Base-by-base conservation (phyloP, 2,888 invertebrate species). In the Caenorhabditis wallacei region DNA sequence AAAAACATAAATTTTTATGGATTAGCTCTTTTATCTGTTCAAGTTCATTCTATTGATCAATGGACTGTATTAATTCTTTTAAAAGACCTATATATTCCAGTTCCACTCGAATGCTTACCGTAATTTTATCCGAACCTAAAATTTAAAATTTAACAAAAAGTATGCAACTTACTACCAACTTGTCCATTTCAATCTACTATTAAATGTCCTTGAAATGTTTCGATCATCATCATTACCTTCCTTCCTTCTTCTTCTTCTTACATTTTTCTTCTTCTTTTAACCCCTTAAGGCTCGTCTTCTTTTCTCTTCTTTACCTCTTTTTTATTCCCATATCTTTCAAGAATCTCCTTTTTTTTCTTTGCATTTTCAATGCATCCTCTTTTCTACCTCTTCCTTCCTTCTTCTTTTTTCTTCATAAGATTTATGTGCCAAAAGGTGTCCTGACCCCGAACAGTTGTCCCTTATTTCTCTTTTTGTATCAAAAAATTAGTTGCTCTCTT, bases 391-490 rank as follows among this genome's bases (percentile, higher is more conserved):
- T 13, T 48, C 10, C 18, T 24, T 43, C 8, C 24, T 11, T 24
- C 18, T 26, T 24, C 43, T 26, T 43, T n/a, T 46, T 61, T 30
- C 26, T 18, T 48, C 59, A 63, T 35, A 57, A 69, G 70, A 79
- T 71, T 71, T 71, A 70, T 64, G 70, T 79, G 70, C 46, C 71
- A 71, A 71, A 63, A 69, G 64, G 69, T 79, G 57, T 18, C 26
- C 20, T 76, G 68, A 72, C 59, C 72, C 75, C 75, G 75, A 75
- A 75, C 75, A 75, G 75, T 75, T 75, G 75, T 68, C 68, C 68
- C 43, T 7, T 13, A 20, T 18, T n/a, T n/a, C n/a, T 30, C 59
- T 59, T 57, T 35, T 71, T 59, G 72, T 72, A 72, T 56, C 74
- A 75, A 75, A 56, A 51, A 66, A 30, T 24, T 48, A 2, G n/a